phyloP scores from a whole-genome alignment of 2,113 vertebrate species.

The Pitta sordida region DNA sequence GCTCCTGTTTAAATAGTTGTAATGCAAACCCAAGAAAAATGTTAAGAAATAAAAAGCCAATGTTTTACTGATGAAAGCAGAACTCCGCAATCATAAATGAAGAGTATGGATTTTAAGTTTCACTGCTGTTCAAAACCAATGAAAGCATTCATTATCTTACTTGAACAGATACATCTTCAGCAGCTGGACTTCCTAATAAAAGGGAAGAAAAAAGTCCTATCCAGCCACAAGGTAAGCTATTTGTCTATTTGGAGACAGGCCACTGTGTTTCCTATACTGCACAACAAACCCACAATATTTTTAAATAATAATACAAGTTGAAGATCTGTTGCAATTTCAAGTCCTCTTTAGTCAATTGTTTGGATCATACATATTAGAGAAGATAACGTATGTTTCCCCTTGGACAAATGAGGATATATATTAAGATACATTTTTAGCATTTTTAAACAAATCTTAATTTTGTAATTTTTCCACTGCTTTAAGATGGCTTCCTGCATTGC shows the following conservation, averaged over 20 bases:
- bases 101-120: not conserved
- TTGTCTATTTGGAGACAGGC: not conserved
- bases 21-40: not conserved
- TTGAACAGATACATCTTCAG: not conserved
- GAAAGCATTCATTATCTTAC: not conserved
- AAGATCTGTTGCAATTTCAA: not conserved
- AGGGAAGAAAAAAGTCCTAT: not conserved
- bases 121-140: not conserved
- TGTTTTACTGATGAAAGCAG: not conserved
- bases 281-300: not conserved
- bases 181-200: not conserved
- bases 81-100: not conserved
- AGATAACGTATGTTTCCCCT: not conserved
- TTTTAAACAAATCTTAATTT: not conserved
- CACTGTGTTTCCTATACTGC: not conserved
- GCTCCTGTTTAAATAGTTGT: not conserved
- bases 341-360: not conserved
- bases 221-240: not conserved
- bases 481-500: not conserved
- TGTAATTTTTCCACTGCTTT: not conserved
- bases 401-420: not conserved
- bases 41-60: not conserved
- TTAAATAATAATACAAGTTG: not conserved
- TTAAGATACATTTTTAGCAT: not conserved
- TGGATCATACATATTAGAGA: not conserved